phyloP scores from a whole-genome alignment of 2,113 vertebrate genomes.

The Rhabdornis inornatus region DNA sequence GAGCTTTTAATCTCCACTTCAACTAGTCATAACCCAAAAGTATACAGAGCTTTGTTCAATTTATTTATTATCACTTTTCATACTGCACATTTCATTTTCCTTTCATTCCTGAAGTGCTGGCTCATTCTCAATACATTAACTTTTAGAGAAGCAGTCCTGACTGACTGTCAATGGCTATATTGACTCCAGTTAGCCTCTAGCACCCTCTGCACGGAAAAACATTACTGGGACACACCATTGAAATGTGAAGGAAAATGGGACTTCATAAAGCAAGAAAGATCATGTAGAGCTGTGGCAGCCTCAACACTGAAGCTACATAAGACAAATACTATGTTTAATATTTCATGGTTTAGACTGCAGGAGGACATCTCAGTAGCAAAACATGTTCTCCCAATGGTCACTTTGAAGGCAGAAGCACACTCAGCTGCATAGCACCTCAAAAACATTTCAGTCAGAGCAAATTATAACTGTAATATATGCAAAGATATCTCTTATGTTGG shows the following conservation, averaged over 20 bases:
- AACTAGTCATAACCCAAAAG: slow-evolving; percentile 49
- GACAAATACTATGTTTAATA: slow-evolving; percentile 5
- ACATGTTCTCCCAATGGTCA: slow-evolving; percentile 25
- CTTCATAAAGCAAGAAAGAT: not conserved
- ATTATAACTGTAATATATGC: not conserved
- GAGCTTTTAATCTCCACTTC: slow-evolving; percentile 67
- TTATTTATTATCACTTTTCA: slow-evolving; percentile 63
- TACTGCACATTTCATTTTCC: slow-evolving; percentile 27
- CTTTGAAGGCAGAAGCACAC: slow-evolving; percentile 13
- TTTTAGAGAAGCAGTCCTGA: slow-evolving; percentile 60
- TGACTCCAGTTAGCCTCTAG: slow-evolving; percentile 37
- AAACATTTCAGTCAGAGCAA: slow-evolving; percentile 40
- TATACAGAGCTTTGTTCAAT: slow-evolving; percentile 40
- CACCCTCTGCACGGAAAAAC: slow-evolving; percentile 35
- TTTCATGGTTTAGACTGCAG: slow-evolving; percentile 44
- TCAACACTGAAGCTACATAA: not conserved
- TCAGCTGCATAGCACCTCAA: not conserved
- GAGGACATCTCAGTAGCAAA: slow-evolving; percentile 42
- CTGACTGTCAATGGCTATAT: slow-evolving; percentile 44
- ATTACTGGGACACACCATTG: not conserved
- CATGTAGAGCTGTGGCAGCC: not conserved
- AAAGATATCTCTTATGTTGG: slow-evolving; percentile 8
- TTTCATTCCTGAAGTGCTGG: slow-evolving; percentile 53
- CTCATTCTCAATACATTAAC: slow-evolving; percentile 59
- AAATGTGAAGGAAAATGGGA: slow-evolving; percentile 26